Evolutionary conservation across 2,113 vertebrate species (phyloP).

Genomic region (Speoplatyrhinus poulsoni): DNA sequence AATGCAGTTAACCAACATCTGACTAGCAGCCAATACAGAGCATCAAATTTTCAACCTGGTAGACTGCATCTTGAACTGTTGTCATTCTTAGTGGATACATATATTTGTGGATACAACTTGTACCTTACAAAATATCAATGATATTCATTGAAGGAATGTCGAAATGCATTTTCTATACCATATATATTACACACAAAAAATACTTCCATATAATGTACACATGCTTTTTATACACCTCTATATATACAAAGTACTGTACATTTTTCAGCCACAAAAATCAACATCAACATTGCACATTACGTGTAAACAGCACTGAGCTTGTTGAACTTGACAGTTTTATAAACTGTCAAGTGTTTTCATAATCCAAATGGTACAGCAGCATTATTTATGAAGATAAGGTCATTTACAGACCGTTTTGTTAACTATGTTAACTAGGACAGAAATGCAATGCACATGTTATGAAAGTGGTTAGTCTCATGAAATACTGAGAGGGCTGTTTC

Average conservation of each 20-base stretch:
- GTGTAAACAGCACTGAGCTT: conserved; percentile 55
- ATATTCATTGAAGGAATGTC: conserved; percentile 70
- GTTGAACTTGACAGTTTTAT: background rate
- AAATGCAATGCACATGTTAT: conserved; percentile 7
- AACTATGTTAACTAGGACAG: background rate
- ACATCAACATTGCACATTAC: conserved; percentile 71
- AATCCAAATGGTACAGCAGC: background rate
- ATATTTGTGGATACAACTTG: conserved; percentile 30
- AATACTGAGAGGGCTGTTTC: conserved; percentile 35
- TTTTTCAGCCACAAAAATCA: no score
- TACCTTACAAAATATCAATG: conserved; percentile 41
- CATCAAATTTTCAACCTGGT: conserved; percentile 19
- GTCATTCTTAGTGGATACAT: background rate
- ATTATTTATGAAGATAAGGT: background rate
- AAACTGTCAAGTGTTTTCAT: background rate
- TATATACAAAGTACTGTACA: conserved; percentile 38
- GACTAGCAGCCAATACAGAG: background rate
- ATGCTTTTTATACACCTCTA: conserved; percentile 62
- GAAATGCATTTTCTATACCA: conserved; percentile 8
- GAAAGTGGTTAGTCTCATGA: conserved; percentile 13
- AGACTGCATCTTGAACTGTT: conserved; percentile 13
- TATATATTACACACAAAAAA: conserved; percentile 67
- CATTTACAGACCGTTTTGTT: conserved; percentile 12
- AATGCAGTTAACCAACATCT: background rate
- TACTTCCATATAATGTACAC: conserved; percentile 70